These are phyloP conservation scores for Drosophila repleta DNA, from an alignment of 1,140 invertebrate genomes.

Conservation along the genomic window DNA sequence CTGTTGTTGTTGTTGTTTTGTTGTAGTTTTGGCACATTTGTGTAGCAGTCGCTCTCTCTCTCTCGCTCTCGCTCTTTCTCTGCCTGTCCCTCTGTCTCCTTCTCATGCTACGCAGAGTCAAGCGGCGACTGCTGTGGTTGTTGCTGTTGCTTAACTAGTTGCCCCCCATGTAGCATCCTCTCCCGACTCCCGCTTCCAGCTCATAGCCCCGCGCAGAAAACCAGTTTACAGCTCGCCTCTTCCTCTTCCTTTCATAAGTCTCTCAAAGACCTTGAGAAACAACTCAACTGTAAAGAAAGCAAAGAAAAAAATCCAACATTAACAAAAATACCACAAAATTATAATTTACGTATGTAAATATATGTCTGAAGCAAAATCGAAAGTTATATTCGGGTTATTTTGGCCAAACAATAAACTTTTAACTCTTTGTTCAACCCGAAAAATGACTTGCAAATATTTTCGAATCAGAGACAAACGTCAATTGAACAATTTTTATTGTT, in stretches of 20 bases:
- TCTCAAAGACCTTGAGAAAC: slow-evolving; percentile 61
- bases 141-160: slow-evolving; percentile 51
- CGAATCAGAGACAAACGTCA: no score
- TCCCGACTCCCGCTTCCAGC: slow-evolving; percentile 39
- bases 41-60: slow-evolving; percentile 43
- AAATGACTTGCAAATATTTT: slow-evolving; percentile 36
- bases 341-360: slow-evolving; percentile 38
- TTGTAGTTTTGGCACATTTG: slow-evolving; percentile 72
- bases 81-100: slow-evolving; percentile 42
- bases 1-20: slow-evolving; percentile 49
- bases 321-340: slow-evolving; percentile 37
- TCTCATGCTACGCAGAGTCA: slow-evolving; percentile 59
- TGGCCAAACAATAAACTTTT: neutral
- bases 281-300: slow-evolving; percentile 62
- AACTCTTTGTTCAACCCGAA: neutral
- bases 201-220: slow-evolving; percentile 49
- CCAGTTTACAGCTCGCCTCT: slow-evolving; percentile 24
- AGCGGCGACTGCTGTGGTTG: slow-evolving; percentile 16
- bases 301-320: slow-evolving; percentile 39
- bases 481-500: no score
- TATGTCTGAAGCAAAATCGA: slow-evolving; percentile 16
- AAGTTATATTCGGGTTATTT: slow-evolving; percentile 31
- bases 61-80: slow-evolving; percentile 6
- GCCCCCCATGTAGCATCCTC: slow-evolving; percentile 46
- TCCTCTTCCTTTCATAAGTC: neutral